Percentiles rank a stretch among this genome's conserved stretches.
Conservation (phyloP, 2,113 vertebrate genomes). For the Piprites chloris region DNA sequence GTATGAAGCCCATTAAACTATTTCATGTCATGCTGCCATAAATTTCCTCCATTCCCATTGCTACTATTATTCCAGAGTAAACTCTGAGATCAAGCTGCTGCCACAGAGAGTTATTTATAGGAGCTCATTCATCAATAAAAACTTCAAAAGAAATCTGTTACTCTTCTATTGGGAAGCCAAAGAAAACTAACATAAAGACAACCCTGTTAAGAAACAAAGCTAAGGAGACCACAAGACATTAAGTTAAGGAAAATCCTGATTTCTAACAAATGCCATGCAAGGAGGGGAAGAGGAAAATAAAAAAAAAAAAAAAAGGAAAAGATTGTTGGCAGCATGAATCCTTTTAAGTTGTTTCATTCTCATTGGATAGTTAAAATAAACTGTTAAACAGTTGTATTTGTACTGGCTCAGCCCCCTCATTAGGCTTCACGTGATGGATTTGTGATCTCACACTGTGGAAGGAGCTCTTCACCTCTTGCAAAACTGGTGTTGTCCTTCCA, state of each 20-base stretch:
- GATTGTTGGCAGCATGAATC: constrained; percentile 29
- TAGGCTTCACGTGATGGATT: constrained; percentile 39
- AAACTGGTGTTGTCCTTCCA: background rate
- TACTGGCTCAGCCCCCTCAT: constrained; percentile 46
- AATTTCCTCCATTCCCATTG: constrained; percentile 66
- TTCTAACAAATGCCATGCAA: constrained; percentile 66
- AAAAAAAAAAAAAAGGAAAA: background rate
- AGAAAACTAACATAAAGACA: constrained; percentile 74
- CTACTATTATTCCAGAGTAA: constrained; percentile 71
- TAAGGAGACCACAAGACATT: constrained; percentile 58
- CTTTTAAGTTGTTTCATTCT: constrained; percentile 22
- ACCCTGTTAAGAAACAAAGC: constrained; percentile 70
- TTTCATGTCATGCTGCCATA: constrained; percentile 67
- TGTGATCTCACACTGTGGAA: constrained; percentile 11
- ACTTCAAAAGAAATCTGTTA: constrained; percentile 79
- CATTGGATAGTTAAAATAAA: constrained; percentile 61
- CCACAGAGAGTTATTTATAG: constrained; percentile 78
- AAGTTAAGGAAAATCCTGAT: constrained; percentile 61
- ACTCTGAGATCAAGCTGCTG: constrained; percentile 68
- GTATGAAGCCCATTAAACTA: constrained; percentile 72
- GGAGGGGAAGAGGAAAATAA: background rate
- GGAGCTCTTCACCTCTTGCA: background rate
- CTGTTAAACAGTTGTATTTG: constrained; percentile 64
- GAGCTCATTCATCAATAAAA: constrained; percentile 80
- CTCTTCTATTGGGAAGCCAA: constrained; percentile 76